Conservation (phyloP, 2,113 vertebrate genomes). For the Nicator chloris region DNA sequence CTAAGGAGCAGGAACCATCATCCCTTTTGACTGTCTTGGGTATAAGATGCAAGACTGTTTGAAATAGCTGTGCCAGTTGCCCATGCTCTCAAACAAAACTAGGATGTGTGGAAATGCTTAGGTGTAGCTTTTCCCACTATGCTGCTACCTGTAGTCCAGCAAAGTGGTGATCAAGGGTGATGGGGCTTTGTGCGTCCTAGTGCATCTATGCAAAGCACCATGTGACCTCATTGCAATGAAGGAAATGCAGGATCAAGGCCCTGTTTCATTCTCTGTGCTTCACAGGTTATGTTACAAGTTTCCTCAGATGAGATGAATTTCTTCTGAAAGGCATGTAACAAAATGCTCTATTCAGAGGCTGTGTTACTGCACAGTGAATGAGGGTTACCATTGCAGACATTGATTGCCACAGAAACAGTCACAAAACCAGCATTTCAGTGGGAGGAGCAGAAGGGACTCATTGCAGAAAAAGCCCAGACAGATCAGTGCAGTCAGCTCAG, state of each 20-base stretch:
- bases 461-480: not conserved
- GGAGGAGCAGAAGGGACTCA: not conserved
- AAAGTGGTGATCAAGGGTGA: not conserved
- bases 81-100: not conserved
- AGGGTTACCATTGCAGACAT: not conserved
- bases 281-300: not conserved
- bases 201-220: not conserved
- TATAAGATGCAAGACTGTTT: not conserved
- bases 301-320: not conserved
- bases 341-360: not conserved
- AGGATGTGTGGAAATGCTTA: not conserved
- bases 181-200: not conserved
- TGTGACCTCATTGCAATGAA: not conserved
- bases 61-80: not conserved
- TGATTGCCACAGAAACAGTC: not conserved
- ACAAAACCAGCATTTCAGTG: not conserved
- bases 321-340: not conserved
- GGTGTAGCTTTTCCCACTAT: not conserved
- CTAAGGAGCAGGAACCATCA: not conserved
- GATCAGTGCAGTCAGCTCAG: not conserved
- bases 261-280: not conserved
- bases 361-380: not conserved
- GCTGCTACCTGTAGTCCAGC: not conserved
- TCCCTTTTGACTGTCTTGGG: not conserved
- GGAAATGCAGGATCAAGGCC: not conserved